These are phyloP conservation scores for Drosophila ironensis DNA, from an alignment of 1,140 invertebrate species.

Conservation along the genomic window DNA sequence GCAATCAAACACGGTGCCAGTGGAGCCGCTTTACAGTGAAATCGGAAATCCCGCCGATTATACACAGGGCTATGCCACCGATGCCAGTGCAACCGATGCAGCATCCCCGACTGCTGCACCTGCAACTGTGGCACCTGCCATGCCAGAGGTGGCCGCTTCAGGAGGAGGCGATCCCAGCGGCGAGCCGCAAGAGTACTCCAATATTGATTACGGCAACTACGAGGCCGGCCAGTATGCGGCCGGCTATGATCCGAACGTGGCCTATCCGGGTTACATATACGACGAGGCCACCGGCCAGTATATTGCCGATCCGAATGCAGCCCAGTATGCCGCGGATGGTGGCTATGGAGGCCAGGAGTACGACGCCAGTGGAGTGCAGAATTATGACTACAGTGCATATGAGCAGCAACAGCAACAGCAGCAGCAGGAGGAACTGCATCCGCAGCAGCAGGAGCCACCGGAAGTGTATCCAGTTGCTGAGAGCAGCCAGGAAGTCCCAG, in stretches of 20 bases:
- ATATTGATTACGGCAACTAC: slow-evolving; percentile 76
- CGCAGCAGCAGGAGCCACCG: slow-evolving; percentile 30
- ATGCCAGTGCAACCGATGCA: slow-evolving; percentile 28
- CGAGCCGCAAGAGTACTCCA: slow-evolving; percentile 64
- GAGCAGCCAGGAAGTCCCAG: slow-evolving; percentile 15
- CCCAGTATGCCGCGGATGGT: slow-evolving; percentile 59
- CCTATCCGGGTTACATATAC: slow-evolving; percentile 78
- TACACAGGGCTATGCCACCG: slow-evolving; percentile 53
- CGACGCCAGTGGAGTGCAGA: slow-evolving; percentile 37
- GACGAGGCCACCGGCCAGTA: slow-evolving; percentile 75
- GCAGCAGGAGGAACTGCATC: slow-evolving; percentile 11
- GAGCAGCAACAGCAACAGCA: slow-evolving; percentile 46
- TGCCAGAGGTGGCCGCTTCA: background rate
- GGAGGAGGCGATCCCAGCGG: slow-evolving; percentile 1
- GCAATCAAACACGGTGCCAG: slow-evolving; percentile 1
- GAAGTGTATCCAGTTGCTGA: slow-evolving; percentile 54
- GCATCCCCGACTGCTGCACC: background rate
- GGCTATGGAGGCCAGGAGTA: slow-evolving; percentile 63
- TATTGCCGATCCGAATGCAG: slow-evolving; percentile 72
- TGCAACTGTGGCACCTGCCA: background rate
- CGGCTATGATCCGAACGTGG: slow-evolving; percentile 68
- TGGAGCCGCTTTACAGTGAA: slow-evolving; percentile 68
- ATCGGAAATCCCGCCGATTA: slow-evolving; percentile 77
- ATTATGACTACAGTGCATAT: slow-evolving; percentile 60
- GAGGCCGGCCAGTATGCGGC: slow-evolving; percentile 63